Evolutionary conservation across 64 coral and sea anemone species (phyloP).

Genomic region (Hydrozoanthus tunicans): DNA sequence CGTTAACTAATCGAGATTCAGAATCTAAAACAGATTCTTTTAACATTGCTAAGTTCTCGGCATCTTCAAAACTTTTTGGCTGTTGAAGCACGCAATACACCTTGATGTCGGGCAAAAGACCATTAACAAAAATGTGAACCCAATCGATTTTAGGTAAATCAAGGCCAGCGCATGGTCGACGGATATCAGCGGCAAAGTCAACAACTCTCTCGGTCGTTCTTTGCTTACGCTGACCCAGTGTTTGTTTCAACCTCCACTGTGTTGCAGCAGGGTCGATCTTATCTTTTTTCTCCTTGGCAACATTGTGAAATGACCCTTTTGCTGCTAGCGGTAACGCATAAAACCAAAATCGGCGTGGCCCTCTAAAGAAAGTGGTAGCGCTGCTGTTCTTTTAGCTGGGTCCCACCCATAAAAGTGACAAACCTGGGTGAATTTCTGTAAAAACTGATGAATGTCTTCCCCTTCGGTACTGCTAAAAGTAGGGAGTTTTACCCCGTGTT

Average conservation of each 20-base stretch:
- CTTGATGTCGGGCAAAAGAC: neutral
- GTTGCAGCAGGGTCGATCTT: neutral
- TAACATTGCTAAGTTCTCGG: too few species aligned
- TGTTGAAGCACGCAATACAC: too few species aligned
- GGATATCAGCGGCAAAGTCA: neutral
- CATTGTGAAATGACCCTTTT: neutral
- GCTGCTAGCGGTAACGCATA: neutral
- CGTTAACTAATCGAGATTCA: too few species aligned
- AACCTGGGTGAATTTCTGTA: neutral
- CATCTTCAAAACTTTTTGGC: too few species aligned
- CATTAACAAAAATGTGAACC: neutral
- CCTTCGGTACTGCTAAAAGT: neutral
- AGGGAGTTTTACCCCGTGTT: neutral
- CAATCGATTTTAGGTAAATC: conserved; percentile 4
- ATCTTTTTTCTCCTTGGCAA: neutral
- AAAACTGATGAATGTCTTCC: neutral
- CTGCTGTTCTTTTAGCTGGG: neutral
- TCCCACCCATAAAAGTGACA: conserved; percentile 11
- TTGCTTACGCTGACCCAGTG: neutral
- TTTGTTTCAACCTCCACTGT: neutral
- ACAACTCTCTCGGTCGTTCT: neutral
- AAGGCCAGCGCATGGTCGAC: neutral
- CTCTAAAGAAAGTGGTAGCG: conserved; percentile 5
- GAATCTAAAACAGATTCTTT: too few species aligned
- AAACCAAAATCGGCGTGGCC: conserved; percentile 39